Evolutionary conservation across 1,140 invertebrate species (phyloP).

Genomic region (Drosophila guanche): DNA sequence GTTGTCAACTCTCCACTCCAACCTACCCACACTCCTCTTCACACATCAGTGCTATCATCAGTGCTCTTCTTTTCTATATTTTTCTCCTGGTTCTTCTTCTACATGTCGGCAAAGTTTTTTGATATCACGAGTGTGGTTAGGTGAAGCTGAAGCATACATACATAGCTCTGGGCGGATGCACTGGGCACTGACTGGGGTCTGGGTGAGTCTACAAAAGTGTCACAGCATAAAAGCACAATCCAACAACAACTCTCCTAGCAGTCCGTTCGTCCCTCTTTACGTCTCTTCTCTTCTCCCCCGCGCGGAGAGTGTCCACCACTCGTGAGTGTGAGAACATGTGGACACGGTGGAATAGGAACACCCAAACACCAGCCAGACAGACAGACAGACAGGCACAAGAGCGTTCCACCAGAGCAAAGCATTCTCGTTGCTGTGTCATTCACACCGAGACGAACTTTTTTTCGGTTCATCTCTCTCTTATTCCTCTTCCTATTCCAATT

Average conservation of each 20-base stretch:
- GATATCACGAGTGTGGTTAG: constrained; percentile 63
- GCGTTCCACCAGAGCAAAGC: constrained; percentile 11
- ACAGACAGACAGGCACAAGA: constrained; percentile 24
- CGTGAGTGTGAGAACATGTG: constrained; percentile 73
- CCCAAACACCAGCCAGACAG: constrained; percentile 20
- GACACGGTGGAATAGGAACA: constrained; percentile 53
- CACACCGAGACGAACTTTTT: constrained; percentile 57
- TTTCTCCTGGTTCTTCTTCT: constrained; percentile 32
- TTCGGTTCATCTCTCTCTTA: constrained; percentile 11
- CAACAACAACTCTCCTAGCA: constrained; percentile 19
- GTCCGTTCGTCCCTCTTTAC: constrained; percentile 13
- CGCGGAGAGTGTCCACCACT: constrained; percentile 39
- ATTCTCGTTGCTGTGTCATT: constrained; percentile 61
- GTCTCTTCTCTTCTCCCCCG: constrained; percentile 6
- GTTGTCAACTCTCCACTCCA: constrained; percentile 42
- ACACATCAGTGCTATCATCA: constrained; percentile 56
- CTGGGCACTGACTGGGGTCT: constrained; percentile 9
- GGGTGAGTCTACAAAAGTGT: constrained; percentile 62
- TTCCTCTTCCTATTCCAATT: too few species aligned
- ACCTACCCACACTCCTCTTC: constrained; percentile 29
- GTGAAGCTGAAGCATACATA: constrained; percentile 6
- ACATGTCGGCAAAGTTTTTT: constrained; percentile 74
- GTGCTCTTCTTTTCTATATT: constrained; percentile 29
- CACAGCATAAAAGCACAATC: constrained; percentile 74
- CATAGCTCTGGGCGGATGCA: not conserved